Conservation (phyloP, 2,888 invertebrate species). For the Bruchidius siliquastri region DNA sequence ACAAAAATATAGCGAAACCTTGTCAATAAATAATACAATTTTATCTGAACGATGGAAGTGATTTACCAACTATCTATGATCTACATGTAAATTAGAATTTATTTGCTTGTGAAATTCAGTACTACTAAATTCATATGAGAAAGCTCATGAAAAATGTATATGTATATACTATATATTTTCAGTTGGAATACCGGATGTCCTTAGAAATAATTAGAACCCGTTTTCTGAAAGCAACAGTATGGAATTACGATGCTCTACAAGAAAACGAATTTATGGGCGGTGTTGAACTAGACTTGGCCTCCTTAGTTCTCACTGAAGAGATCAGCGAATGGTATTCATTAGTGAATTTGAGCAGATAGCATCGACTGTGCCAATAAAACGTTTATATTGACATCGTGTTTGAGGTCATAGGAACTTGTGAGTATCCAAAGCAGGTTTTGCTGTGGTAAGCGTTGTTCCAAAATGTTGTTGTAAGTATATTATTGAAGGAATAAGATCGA, state of each 20-base stretch:
- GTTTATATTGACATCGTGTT: not conserved
- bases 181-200: slow-evolving; percentile 86
- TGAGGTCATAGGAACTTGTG: no score
- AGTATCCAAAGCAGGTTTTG: not conserved
- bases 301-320: slow-evolving; percentile 72
- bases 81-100: no score
- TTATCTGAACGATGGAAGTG: no score
- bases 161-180: slow-evolving; percentile 23
- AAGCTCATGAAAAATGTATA: no score
- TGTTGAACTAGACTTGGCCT: slow-evolving; percentile 72
- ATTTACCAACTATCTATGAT: no score
- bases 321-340: slow-evolving; percentile 84
- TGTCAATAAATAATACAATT: no score
- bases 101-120: no score
- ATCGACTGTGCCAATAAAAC: not conserved
- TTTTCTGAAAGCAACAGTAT: slow-evolving; percentile 86
- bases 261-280: slow-evolving; percentile 94
- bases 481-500: not conserved
- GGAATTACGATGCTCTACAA: slow-evolving; percentile 90
- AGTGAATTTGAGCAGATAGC: slow-evolving; percentile 42
- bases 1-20: no score
- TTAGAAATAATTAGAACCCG: slow-evolving; percentile 71
- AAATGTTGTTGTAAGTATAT: not conserved
- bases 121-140: no score
- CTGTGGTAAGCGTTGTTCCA: not conserved